phyloP scores from a whole-genome alignment of 23 tunicate species.

The Botrylloides violaceus region DNA sequence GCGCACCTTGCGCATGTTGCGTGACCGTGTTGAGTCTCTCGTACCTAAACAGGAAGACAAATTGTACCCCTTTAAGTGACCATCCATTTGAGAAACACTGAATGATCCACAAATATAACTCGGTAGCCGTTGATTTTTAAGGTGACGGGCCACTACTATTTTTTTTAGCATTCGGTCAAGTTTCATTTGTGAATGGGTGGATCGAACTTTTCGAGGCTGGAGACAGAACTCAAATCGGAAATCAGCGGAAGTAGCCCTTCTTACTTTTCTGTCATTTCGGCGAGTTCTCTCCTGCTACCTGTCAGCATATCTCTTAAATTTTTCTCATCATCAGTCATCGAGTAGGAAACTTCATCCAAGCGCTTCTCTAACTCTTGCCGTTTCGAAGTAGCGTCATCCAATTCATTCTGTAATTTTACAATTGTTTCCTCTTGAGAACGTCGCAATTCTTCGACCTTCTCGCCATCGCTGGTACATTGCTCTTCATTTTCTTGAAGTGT shows the following conservation, averaged over 20 bases:
- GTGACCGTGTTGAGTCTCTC: constrained; percentile 11
- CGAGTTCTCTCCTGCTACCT: constrained; percentile 4
- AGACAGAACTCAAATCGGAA: too few species aligned
- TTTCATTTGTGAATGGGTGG: too few species aligned
- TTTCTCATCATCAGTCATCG: constrained; percentile 1
- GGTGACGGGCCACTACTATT: too few species aligned
- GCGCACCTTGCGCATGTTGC: constrained; percentile 29
- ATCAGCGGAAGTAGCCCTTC: too few species aligned
- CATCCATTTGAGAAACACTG: too few species aligned
- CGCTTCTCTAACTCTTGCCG: background rate
- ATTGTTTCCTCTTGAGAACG: constrained; percentile 7
- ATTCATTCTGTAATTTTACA: background rate
- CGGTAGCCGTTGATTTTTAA: too few species aligned
- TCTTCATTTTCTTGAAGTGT: background rate
- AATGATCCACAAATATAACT: too few species aligned
- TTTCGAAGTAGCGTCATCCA: background rate
- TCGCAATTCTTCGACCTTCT: background rate
- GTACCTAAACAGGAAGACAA: too few species aligned
- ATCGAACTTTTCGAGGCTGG: too few species aligned
- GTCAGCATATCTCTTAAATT: constrained; percentile 3
- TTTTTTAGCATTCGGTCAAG: too few species aligned
- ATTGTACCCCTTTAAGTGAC: too few species aligned
- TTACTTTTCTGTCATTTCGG: constrained; percentile 14
- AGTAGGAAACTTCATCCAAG: background rate
- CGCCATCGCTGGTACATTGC: background rate